These are phyloP conservation scores for Psilopsiagon aymara DNA, from an alignment of 2,113 vertebrate species.

Conservation along the genomic window DNA sequence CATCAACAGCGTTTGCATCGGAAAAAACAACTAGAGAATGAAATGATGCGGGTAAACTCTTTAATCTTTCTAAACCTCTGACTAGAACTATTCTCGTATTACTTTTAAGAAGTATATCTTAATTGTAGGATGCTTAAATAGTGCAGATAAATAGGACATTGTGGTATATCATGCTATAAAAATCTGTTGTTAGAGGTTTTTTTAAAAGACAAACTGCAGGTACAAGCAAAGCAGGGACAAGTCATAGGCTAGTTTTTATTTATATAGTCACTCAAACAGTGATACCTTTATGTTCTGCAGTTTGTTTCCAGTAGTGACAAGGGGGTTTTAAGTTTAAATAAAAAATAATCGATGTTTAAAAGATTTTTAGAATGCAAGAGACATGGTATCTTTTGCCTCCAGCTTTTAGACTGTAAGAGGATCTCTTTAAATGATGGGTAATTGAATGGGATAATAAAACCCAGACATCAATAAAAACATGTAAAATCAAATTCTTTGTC, in stretches of 20 bases:
- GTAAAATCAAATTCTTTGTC: background rate
- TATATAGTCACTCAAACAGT: background rate
- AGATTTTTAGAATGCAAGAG: background rate
- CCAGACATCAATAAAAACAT: background rate
- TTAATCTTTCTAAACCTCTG: constrained; percentile 30
- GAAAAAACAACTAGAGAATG: constrained; percentile 95
- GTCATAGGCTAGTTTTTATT: background rate
- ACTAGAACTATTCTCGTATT: background rate
- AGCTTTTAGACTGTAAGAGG: background rate
- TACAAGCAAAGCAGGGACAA: background rate
- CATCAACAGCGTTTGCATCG: constrained; percentile 93
- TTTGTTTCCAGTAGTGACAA: background rate
- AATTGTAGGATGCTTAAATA: background rate
- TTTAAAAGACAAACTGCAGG: background rate
- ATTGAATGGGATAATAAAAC: background rate
- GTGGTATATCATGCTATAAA: background rate
- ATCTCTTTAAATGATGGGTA: background rate
- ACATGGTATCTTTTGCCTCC: background rate
- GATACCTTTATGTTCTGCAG: background rate
- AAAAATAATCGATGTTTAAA: background rate
- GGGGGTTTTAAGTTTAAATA: background rate
- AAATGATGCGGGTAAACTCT: constrained; percentile 94
- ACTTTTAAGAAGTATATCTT: background rate
- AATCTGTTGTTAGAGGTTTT: background rate
- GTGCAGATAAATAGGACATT: background rate